These are phyloP conservation scores for Drosophila diplacantha DNA, from an alignment of 2,888 invertebrate species.

Conservation along the genomic window DNA sequence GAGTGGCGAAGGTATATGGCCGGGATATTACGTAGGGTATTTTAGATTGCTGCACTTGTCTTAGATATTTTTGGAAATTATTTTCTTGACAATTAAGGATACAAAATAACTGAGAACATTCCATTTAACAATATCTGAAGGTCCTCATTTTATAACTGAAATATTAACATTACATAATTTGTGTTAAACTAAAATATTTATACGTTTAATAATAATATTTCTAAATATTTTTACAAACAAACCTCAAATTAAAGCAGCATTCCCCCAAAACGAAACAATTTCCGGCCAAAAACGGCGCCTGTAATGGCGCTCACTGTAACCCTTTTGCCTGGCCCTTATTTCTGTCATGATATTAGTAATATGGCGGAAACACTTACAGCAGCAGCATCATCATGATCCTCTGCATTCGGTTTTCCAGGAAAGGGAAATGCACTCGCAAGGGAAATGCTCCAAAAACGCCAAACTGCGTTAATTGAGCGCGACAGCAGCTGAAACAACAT, in stretches of 20 bases:
- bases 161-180: too few species aligned
- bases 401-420: background rate
- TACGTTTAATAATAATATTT: too few species aligned
- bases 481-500: conserved; percentile 34
- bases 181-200: too few species aligned
- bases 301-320: too few species aligned
- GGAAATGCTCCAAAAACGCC: conserved; percentile 65
- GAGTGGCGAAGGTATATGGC: conserved; percentile 14
- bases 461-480: conserved; percentile 61
- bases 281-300: background rate
- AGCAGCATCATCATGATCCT: conserved; percentile 45
- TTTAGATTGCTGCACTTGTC: background rate
- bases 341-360: conserved; percentile 38
- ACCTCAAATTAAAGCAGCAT: too few species aligned
- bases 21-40: too few species aligned
- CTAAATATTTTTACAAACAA: too few species aligned
- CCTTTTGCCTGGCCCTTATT: background rate
- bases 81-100: background rate
- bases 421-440: conserved; percentile 24
- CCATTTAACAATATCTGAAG: background rate
- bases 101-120: background rate
- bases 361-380: conserved; percentile 55
- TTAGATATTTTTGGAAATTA: background rate
- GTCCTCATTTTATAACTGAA: too few species aligned
- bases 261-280: background rate